Evolutionary conservation across 2,113 vertebrate genomes (phyloP), one percentile per base, ranked within the genome.

Genomic region (Apus apus): DNA sequence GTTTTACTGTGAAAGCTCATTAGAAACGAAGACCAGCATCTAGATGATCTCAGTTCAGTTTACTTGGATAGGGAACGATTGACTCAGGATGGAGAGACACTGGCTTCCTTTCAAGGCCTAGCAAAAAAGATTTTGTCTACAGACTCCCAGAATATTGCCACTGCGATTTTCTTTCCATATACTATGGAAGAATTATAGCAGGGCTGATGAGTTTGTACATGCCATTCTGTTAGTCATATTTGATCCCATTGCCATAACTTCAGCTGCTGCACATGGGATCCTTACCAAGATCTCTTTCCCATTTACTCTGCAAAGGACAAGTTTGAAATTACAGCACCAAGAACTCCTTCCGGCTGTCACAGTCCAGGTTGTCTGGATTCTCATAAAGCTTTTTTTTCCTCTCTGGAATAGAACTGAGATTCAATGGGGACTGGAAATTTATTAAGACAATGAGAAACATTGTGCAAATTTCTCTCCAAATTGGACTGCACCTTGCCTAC

Each of bases 41-140:
- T 97, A 97, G 96, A 97, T 96, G 96, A 96, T 95, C 96, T 96
- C 96, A 96, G 89, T 93, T 94, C 78, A 74, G 87, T 94, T 97
- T 95, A 93, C 95, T 97, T 96, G 89, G 92, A 93, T 70, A 94
- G 67, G 56, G 78, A 93, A 90, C 91, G 73, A 91, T 89, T 96
- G 94, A 96, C 89, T 97, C 0, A 0, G 76, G 71, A 90, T 88
- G 84, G 87, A 88, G 87, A 94, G 89, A 95, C 93, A 94, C 91
- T 96, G 95, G 95, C 92, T 96, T 46, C 62, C 43, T 94, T 96
- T 97, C 94, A 96, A 96, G 92, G 43, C 73, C 86, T 93, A 94
- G 83, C 53, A 82, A 86, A 92, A 94, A 92, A 90, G 83, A 84
- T 75, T 91, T 95, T 93, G 76, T 75, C 87, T 73, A 68, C 71